phyloP scores from a whole-genome alignment of 1,140 invertebrate genomes.

The Drosophila equinoxialis region DNA sequence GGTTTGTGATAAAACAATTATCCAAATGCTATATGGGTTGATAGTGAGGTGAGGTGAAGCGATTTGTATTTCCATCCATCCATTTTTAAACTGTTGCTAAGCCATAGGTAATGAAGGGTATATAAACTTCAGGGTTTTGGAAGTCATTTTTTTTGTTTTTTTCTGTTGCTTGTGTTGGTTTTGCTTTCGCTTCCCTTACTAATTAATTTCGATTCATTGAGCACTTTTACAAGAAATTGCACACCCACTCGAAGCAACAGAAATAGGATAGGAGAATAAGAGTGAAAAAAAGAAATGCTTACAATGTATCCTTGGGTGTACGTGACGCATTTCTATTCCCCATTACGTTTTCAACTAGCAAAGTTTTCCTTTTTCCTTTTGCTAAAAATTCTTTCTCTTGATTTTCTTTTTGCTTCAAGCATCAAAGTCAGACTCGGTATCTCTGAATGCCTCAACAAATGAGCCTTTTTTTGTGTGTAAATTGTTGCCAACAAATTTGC shows the following conservation, averaged over 20 bases:
- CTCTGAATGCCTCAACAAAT: constrained; percentile 68
- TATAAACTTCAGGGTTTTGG: neutral
- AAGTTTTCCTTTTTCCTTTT: constrained; percentile 29
- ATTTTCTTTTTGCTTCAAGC: constrained; percentile 32
- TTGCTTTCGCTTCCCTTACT: constrained; percentile 67
- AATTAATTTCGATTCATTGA: constrained; percentile 82
- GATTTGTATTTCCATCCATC: no score
- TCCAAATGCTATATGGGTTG: no score
- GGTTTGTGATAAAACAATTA: no score
- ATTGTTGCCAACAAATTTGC: constrained; percentile 79
- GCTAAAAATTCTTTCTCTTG: constrained; percentile 28
- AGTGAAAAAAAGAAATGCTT: constrained; percentile 39
- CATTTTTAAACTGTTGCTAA: no score
- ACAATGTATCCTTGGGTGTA: constrained; percentile 28
- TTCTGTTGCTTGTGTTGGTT: constrained; percentile 43
- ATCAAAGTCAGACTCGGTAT: constrained; percentile 64
- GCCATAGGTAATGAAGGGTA: neutral
- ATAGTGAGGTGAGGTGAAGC: no score
- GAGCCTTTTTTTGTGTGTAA: constrained; percentile 53
- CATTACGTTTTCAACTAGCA: constrained; percentile 63
- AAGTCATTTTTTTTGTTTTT: constrained; percentile 7
- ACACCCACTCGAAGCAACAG: constrained; percentile 58
- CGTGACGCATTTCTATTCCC: constrained; percentile 45
- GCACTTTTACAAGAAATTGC: constrained; percentile 80
- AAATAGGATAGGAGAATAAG: constrained; percentile 26